Evolutionary conservation across 2,113 vertebrate genomes (phyloP).

Genomic region (Rhinichthys klamathensis): DNA sequence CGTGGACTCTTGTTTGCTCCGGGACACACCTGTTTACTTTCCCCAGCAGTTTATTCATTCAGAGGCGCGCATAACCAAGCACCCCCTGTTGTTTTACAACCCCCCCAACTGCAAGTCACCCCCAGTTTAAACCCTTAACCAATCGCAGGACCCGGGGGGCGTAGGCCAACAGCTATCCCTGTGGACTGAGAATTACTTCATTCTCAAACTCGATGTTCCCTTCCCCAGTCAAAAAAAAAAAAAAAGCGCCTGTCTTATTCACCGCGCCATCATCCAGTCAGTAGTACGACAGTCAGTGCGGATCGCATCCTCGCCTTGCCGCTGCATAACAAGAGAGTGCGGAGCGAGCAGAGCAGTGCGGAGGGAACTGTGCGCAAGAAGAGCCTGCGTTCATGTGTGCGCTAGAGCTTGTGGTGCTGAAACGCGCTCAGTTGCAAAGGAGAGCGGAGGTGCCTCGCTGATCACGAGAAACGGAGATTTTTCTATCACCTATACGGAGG

Average conservation of each 20-base stretch:
- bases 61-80: conserved; percentile 43
- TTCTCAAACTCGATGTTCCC: conserved; percentile 54
- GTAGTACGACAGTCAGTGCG: conserved; percentile 68
- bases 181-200: conserved; percentile 53
- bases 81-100: conserved; percentile 66
- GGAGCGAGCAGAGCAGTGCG: conserved; percentile 48
- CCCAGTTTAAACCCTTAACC: conserved; percentile 66
- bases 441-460: conserved; percentile 54
- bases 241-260: conserved; percentile 31
- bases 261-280: conserved; percentile 64
- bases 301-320: conserved; percentile 67
- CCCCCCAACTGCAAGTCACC: conserved; percentile 53
- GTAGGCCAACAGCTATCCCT: conserved; percentile 50
- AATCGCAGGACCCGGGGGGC: conserved; percentile 66
- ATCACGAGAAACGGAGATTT: conserved; percentile 18
- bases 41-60: conserved; percentile 43
- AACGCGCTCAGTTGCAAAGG: conserved; percentile 44
- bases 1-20: background rate
- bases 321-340: conserved; percentile 33
- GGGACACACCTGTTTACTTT: conserved; percentile 51
- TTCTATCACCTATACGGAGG: background rate
- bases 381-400: conserved; percentile 31
- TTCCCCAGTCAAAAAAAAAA: background rate
- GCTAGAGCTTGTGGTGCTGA: conserved; percentile 38
- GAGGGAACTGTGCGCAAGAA: conserved; percentile 36